These are phyloP conservation scores for Poecilia picta DNA, from an alignment of 2,797 vertebrate species.

Conservation along the genomic window DNA sequence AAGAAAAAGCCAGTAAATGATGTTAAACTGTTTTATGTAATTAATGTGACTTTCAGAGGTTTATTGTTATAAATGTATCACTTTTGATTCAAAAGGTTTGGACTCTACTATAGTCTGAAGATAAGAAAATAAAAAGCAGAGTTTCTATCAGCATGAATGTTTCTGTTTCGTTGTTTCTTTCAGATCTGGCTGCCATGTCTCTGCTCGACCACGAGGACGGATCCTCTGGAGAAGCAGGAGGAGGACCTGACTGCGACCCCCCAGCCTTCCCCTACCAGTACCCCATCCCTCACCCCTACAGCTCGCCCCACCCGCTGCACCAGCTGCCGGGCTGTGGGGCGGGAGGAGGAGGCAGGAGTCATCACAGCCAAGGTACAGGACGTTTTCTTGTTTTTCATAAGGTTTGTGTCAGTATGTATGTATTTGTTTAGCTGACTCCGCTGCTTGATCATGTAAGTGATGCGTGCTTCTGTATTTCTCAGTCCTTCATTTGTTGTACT, in stretches of 20 bases:
- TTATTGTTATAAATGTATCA: neutral
- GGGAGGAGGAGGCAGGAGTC: slow-evolving; percentile 81
- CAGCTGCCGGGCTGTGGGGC: slow-evolving; percentile 31
- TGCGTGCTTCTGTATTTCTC: no score
- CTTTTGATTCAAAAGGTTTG: neutral
- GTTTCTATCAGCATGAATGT: neutral
- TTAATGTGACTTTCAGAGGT: neutral
- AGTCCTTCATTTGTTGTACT: no score
- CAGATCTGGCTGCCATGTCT: slow-evolving; percentile 56
- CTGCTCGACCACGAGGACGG: slow-evolving; percentile 29
- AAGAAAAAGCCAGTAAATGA: neutral
- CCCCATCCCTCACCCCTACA: slow-evolving; percentile 90
- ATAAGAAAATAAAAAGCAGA: neutral
- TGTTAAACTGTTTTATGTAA: neutral
- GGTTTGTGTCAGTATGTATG: neutral
- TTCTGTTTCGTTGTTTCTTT: neutral
- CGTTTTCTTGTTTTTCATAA: neutral
- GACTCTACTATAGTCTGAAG: neutral
- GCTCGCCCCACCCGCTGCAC: slow-evolving; percentile 83
- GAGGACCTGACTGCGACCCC: slow-evolving; percentile 21
- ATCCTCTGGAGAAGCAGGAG: slow-evolving; percentile 6
- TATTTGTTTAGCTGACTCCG: no score
- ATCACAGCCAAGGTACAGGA: slow-evolving; percentile 89
- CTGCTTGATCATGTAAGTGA: no score
- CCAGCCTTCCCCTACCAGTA: slow-evolving; percentile 89